phyloP scores from a whole-genome alignment of 1,140 invertebrate species.

The Sarcophaga peregrina region DNA sequence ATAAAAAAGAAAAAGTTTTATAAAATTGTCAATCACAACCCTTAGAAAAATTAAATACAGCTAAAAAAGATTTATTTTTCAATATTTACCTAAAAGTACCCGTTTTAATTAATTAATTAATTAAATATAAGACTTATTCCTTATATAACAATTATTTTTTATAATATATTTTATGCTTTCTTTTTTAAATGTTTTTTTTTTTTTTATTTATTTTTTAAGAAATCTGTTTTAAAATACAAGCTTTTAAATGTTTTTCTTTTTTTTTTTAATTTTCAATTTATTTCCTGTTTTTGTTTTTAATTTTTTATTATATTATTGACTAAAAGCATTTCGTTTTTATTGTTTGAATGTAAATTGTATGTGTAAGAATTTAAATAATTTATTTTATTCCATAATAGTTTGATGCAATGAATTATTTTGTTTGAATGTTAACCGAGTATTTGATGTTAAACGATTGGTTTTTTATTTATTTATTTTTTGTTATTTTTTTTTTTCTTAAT shows the following conservation, averaged over 20 bases:
- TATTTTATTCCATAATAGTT: neutral
- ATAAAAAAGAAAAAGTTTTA: too few species aligned
- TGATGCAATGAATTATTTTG: neutral
- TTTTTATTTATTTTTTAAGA: neutral
- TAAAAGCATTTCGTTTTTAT: neutral
- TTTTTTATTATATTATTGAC: neutral
- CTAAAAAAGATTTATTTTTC: neutral
- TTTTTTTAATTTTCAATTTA: too few species aligned
- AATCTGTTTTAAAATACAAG: neutral
- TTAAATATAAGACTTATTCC: too few species aligned
- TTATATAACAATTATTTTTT: too few species aligned
- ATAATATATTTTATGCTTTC: too few species aligned
- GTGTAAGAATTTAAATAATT: neutral
- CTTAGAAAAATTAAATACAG: slow-evolving; percentile 13
- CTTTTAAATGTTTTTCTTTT: neutral
- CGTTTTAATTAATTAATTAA: slow-evolving; percentile 10
- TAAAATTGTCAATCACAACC: slow-evolving; percentile 30
- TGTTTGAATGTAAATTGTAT: neutral
- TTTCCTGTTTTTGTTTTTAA: slow-evolving; percentile 18
- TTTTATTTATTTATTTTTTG: neutral
- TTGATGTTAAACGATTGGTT: slow-evolving; percentile 18
- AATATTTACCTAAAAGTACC: slow-evolving; percentile 34
- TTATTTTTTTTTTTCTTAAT: slow-evolving; percentile 32
- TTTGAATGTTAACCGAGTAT: slow-evolving; percentile 24
- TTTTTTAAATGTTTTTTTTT: neutral